Base-by-base conservation (phyloP, 2,113 vertebrate species). In the Plectropomus leopardus region DNA sequence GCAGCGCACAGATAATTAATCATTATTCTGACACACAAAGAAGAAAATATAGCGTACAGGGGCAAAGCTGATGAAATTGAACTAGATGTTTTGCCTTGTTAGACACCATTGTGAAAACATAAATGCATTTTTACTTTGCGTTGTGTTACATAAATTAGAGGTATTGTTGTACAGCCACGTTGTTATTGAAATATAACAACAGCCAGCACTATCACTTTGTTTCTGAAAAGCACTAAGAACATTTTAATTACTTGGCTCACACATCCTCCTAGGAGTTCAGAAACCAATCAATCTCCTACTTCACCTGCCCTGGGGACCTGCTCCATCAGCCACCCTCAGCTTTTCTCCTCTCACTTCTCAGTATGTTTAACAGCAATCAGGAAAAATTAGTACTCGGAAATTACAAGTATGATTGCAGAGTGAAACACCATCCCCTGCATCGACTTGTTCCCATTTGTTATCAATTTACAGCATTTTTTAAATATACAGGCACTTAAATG, bases 1-100 rank as follows among this genome's bases (percentile, higher is more conserved):
- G 85, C 44, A 71, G 32, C 16, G 53, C 87, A 32, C 44, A 51
- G 57, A 81, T 85, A 81, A 94, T 94, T 91, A 63, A 93, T 94
- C 90, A 92, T 86, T 88, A 81, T 70, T 83, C n/a, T 87, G 79
- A 82, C 84, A 86, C 45, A 15, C 53, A 83, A 71, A 76, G 75
- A 72, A 55, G 48, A 76, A 79, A 82, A 80, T 7, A n/a, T 4
- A 63, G 68, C 24, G 24, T 16, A 15, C 36, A 32, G 23, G 63
- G 15, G 76, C 15, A 53, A 60, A 70, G 42, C 40, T 72, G 72
- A 69, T 82, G 67, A 78, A 76, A 34, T 26, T 4, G 9, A 53
- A 44, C 48, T 40, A 21, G 4, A 60, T 30, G 26, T 4, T 40
- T 32, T 63, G 2, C 1, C 1, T 28, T 69, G 44, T 28, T 21